A percentile compares a stretch with the other conserved stretches of the same genome.
Evolutionary conservation across 1,140 invertebrate genomes (phyloP).

Genomic region (Drosophila quadrilineata): DNA sequence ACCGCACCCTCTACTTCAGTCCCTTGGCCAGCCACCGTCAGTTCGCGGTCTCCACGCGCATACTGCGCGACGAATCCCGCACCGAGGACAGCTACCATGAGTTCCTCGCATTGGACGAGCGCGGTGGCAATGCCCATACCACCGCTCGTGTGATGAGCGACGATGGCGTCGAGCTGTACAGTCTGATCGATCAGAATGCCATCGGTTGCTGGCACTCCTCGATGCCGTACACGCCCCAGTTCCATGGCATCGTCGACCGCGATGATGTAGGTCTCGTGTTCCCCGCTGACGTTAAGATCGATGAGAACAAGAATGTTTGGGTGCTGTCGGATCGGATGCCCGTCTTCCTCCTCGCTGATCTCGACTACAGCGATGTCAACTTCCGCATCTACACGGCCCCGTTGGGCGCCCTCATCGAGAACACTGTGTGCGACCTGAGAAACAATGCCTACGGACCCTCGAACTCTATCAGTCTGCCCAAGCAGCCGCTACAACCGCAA

Average conservation of each 20-base stretch:
- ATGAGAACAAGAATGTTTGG: constrained; percentile 86
- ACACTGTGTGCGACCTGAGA: constrained; percentile 86
- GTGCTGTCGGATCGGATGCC: constrained; percentile 91
- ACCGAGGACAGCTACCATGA: constrained; percentile 87
- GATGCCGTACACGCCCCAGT: constrained; percentile 85
- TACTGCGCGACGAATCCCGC: constrained; percentile 86
- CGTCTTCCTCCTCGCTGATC: constrained; percentile 86
- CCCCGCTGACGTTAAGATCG: constrained; percentile 90
- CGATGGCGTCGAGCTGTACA: constrained; percentile 88
- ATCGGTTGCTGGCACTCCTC: constrained; percentile 90
- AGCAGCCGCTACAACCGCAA: constrained; percentile 26
- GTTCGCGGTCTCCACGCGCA: constrained; percentile 88
- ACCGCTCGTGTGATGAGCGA: constrained; percentile 88
- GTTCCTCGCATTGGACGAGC: constrained; percentile 86
- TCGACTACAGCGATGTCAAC: constrained; percentile 90
- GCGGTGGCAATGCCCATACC: constrained; percentile 86
- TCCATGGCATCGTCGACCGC: constrained; percentile 87
- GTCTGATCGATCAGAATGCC: constrained; percentile 89
- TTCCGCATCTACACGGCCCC: constrained; percentile 89
- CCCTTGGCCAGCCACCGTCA: constrained; percentile 89
- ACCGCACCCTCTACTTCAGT: constrained; percentile 88
- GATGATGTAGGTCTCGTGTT: constrained; percentile 89
- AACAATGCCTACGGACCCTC: constrained; percentile 69
- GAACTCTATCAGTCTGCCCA: constrained; percentile 54
- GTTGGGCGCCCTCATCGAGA: constrained; percentile 84